Evolutionary conservation across 2,888 invertebrate genomes (phyloP), one percentile per base, ranked within the genome.

Genomic region (Drosophila paramelanica): DNA sequence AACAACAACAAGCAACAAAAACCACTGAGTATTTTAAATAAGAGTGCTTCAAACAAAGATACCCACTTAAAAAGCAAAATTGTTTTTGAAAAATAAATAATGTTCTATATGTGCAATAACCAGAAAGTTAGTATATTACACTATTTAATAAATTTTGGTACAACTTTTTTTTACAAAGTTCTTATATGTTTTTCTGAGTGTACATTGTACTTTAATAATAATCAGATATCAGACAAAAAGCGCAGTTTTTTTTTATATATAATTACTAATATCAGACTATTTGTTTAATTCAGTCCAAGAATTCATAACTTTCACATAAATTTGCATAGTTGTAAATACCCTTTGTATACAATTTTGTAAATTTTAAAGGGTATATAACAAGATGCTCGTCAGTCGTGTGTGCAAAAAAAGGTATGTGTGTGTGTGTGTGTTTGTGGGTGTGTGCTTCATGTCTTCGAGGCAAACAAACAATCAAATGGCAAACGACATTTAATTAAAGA

Each of bases 401-500:
- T 73, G 58, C 17, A 53, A 53, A 53, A 74, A 57, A 38, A 17
- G 17, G 17, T 41, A 27, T 3, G 13, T 50, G 56, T 62, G 10
- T n/a, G 13, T 33, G 27, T 23, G 43, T 33, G 17, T 49, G 33
- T n/a, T 25, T 47, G 31, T 38, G 36, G 42, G 31, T 43, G 13
- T 14, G 23, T 25, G 55, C 20, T 59, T 56, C 58, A 47, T 46
- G 60, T n/a, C 55, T 50, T 38, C 23, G 33, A 25, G 49, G 17
- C 72, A 73, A 71, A 67, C 67, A 86, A 79, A 76, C 80, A 86
- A 79, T 79, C 73, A 77, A 86, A 82, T 66, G 73, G 58, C 83
- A 77, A 86, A 66, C 53, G 80, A 79, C 86, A 86, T 86, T 81
- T 81, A 85, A 81, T 81, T 81, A 85, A 85, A 71, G 77, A 56